phyloP scores from a whole-genome alignment of 2,113 vertebrate species.

The Archocentrus centrarchus region DNA sequence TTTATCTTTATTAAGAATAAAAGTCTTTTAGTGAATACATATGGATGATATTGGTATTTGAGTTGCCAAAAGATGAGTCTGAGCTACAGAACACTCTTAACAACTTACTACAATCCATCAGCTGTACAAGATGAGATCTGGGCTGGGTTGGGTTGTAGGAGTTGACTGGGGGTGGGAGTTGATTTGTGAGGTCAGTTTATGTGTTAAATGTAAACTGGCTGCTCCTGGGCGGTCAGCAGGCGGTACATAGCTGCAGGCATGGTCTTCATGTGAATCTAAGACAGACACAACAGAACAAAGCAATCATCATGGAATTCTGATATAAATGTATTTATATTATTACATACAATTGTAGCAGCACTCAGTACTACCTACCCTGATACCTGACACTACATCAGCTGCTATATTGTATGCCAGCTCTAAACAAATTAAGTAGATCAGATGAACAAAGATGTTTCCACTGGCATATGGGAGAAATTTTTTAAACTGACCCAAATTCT shows the following conservation, averaged over 20 bases:
- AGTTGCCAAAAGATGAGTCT: background rate
- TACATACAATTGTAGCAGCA: background rate
- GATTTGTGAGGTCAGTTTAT: background rate
- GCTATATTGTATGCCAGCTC: no score
- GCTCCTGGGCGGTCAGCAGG: constrained; percentile 95
- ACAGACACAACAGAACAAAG: constrained; percentile 14
- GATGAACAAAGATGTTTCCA: no score
- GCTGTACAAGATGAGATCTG: background rate
- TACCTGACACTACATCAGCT: no score
- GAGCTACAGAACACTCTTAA: constrained; percentile 5
- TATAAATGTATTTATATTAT: background rate
- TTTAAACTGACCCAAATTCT: no score
- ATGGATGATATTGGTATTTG: background rate
- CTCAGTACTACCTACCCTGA: no score
- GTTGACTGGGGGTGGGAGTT: background rate
- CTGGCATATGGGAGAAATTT: no score
- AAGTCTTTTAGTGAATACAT: background rate
- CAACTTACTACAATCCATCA: constrained; percentile 2
- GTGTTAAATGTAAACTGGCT: constrained; percentile 94
- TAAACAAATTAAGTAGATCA: no score
- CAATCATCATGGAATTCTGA: background rate
- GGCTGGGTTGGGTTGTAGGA: background rate
- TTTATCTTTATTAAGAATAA: background rate
- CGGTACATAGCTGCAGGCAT: constrained; percentile 98
- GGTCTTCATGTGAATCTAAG: constrained; percentile 97